Conservation (phyloP, 1,140 invertebrate genomes). For the Polypedilum vanderplanki region DNA sequence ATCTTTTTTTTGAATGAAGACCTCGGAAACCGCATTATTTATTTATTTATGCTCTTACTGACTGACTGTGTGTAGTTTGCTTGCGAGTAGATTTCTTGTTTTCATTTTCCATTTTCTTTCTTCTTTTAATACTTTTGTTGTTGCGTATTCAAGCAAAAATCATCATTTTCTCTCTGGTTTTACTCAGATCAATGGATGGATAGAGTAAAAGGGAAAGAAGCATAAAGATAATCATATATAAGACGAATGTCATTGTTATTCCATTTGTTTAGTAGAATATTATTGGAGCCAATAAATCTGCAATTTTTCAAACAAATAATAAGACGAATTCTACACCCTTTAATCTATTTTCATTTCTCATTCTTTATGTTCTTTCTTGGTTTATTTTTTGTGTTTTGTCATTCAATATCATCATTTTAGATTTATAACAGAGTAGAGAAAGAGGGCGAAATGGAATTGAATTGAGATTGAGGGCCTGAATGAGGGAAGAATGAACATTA, state of each 20-base stretch:
- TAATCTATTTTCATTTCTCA: not conserved
- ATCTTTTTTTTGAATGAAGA: too few relatives aligned
- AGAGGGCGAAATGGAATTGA: not conserved
- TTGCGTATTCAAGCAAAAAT: not conserved
- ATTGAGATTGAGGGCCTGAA: not conserved
- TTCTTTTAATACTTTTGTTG: not conserved
- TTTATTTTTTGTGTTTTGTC: not conserved
- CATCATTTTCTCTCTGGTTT: not conserved
- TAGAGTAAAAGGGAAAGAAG: too few relatives aligned
- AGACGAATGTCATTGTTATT: constrained; percentile 10
- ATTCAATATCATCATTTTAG: not conserved
- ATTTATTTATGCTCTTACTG: too few relatives aligned
- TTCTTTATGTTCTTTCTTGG: not conserved
- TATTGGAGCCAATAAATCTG: constrained; percentile 17
- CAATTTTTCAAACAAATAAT: constrained; percentile 16
- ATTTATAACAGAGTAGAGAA: not conserved
- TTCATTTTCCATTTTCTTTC: not conserved
- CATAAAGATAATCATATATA: constrained; percentile 11
- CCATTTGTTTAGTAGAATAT: not conserved
- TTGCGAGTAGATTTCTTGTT: not conserved
- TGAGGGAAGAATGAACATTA: not conserved
- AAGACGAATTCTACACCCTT: not conserved
- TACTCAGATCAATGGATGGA: not conserved
- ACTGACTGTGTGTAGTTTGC: too few relatives aligned
- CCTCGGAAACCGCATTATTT: too few relatives aligned